These are phyloP conservation scores for Philonicus albiceps DNA, from an alignment of 2,888 invertebrate genomes.

Conservation along the genomic window DNA sequence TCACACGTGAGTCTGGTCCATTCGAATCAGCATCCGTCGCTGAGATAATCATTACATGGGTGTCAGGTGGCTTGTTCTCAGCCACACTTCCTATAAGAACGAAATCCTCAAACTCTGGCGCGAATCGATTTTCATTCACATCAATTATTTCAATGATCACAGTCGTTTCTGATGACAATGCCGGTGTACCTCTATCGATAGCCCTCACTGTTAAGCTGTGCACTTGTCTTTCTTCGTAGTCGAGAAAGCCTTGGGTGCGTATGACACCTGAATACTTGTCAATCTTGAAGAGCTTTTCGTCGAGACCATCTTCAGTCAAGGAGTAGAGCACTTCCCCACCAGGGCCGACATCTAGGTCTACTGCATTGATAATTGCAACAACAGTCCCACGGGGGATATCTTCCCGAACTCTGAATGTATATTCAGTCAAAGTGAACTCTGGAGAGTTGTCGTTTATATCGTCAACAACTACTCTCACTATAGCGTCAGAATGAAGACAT, in stretches of 20 bases:
- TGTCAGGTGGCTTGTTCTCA: slow-evolving; percentile 83
- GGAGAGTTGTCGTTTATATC: slow-evolving; percentile 93
- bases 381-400: slow-evolving; percentile 89
- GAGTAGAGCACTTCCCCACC: slow-evolving; percentile 84
- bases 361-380: slow-evolving; percentile 80
- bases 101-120: slow-evolving; percentile 84
- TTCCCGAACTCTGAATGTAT: slow-evolving; percentile 85
- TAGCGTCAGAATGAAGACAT: slow-evolving; percentile 79
- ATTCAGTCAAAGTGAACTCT: slow-evolving; percentile 77
- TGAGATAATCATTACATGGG: slow-evolving; percentile 77
- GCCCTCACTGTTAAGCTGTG: slow-evolving; percentile 88
- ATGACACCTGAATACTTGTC: slow-evolving; percentile 87
- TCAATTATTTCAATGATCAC: slow-evolving; percentile 89
- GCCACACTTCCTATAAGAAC: slow-evolving; percentile 77
- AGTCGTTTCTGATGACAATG: slow-evolving; percentile 79
- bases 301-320: slow-evolving; percentile 73
- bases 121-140: slow-evolving; percentile 90
- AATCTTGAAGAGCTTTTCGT: slow-evolving; percentile 77
- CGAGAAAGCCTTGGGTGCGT: slow-evolving; percentile 77
- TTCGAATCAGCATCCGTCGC: slow-evolving; percentile 83
- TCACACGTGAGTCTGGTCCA: slow-evolving; percentile 81
- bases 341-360: slow-evolving; percentile 84
- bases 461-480: slow-evolving; percentile 81
- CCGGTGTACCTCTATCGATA: slow-evolving; percentile 83
- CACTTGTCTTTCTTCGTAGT: slow-evolving; percentile 89